Base-by-base conservation (phyloP, 2,797 vertebrate species). In the Hafferia zeledoni region DNA sequence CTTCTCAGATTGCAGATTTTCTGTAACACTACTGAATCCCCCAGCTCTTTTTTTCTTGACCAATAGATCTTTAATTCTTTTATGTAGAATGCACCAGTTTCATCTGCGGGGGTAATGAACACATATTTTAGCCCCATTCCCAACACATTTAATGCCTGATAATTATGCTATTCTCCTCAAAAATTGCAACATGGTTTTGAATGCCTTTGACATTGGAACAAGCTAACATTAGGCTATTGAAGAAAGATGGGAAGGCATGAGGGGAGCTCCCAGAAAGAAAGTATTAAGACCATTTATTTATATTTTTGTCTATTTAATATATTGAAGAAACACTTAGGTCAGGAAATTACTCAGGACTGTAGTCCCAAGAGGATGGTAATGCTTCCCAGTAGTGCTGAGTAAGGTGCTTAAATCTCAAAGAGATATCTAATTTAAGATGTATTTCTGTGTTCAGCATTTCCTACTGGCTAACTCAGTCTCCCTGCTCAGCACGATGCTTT, bases 361-460 rank as follows among this genome's bases (percentile, higher is more conserved):
- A 92, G 82, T 74, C 89, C 70, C 71, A 63, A 65, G 70, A 84
- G 83, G 65, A 80, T 43, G 10, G 39, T n/a, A 77, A 71, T 65
- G 17, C 33, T 86, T 92, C 70, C 80, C 74, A 77, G 53, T 56
- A 67, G 68, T 91, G 78, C 93, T 89, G 88, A 95, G 20, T 68
- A 89, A 92, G 79, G 71, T 74, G 39, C 2, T 18, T 80, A 91
- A 89, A 89, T 83, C 72, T 92, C 74, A 71, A 7, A 68, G 33
- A 92, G 35, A 65, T 33, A 69, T 17, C 18, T 69, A 90, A 92
- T 87, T 90, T 81, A 86, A 88, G 50, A 74, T 33, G 49, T 56
- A 70, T 46, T 87, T 80, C 81, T 83, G 28, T 60, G 68, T 91
- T 92, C 93, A 93, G 87, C 56, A 80, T 80, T 91, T 94, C 68